phyloP scores from a whole-genome alignment of 2,888 invertebrate species.

The Ichneumon xanthorius region DNA sequence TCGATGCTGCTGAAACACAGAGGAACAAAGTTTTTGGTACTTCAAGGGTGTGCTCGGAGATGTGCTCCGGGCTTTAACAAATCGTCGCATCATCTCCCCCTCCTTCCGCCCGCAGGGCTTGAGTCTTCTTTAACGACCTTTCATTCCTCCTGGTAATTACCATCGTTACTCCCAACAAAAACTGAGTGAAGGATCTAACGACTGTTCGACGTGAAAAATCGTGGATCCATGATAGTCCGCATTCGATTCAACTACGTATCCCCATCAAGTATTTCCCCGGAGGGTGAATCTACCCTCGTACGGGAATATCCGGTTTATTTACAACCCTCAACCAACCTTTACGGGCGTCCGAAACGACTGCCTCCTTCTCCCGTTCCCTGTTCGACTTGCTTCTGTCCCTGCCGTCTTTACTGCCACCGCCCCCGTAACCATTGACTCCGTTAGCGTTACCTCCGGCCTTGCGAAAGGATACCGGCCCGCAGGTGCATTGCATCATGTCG shows the following conservation, averaged over 20 bases:
- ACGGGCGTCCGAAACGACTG: conserved; percentile 74
- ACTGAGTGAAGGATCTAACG: background rate
- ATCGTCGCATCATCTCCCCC: background rate
- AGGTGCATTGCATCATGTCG: conserved; percentile 84
- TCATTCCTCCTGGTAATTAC: conserved; percentile 6
- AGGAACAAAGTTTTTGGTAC: background rate
- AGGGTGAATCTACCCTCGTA: conserved; percentile 25
- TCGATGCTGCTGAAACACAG: conserved; percentile 74
- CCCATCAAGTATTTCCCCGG: background rate
- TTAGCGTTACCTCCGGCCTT: conserved; percentile 63
- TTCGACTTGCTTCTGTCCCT: conserved; percentile 70
- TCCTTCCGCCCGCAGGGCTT: background rate
- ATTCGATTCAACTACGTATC: conserved; percentile 14
- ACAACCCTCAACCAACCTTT: conserved; percentile 76
- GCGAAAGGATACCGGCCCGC: conserved; percentile 79
- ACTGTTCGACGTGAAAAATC: conserved; percentile 24
- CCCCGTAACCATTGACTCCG: conserved; percentile 43
- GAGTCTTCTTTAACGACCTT: background rate
- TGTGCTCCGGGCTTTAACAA: background rate
- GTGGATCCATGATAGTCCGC: conserved; percentile 3
- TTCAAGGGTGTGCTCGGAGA: background rate
- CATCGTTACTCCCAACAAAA: background rate
- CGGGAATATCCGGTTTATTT: conserved; percentile 38
- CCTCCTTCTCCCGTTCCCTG: conserved; percentile 74
- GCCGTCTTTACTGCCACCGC: conserved; percentile 62